Conservation (phyloP, 1,140 invertebrate species). For the Penaeus japonicus region DNA sequence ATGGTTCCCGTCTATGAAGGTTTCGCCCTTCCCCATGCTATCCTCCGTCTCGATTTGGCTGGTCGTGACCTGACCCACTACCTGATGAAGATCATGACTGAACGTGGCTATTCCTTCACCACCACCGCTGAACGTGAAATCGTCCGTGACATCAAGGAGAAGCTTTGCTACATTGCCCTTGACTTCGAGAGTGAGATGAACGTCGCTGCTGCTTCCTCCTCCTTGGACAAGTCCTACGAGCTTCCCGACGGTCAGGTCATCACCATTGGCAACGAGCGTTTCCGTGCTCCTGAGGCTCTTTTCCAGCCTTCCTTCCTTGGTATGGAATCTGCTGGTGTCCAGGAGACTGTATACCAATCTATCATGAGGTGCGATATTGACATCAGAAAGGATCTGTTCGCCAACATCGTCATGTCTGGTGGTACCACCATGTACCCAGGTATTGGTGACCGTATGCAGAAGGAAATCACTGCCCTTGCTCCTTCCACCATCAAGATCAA, state of each 20-base stretch:
- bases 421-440: slow-evolving; percentile 74
- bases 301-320: slow-evolving; percentile 57
- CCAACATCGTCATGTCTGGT: slow-evolving; percentile 74
- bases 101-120: slow-evolving; percentile 65
- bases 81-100: slow-evolving; percentile 69
- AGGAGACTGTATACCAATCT: slow-evolving; percentile 73
- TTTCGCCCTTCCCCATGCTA: slow-evolving; percentile 69
- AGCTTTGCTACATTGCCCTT: slow-evolving; percentile 88
- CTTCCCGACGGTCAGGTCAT: slow-evolving; percentile 86
- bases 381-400: slow-evolving; percentile 81
- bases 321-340: neutral
- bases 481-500: slow-evolving; percentile 72
- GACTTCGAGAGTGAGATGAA: slow-evolving; percentile 95
- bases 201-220: slow-evolving; percentile 80
- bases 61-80: slow-evolving; percentile 65
- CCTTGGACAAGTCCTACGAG: slow-evolving; percentile 92
- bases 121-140: slow-evolving; percentile 86
- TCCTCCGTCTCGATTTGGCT: slow-evolving; percentile 68
- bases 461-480: slow-evolving; percentile 70
- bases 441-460: slow-evolving; percentile 71
- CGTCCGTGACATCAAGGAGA: slow-evolving; percentile 92
- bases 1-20: neutral
- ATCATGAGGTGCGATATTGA: slow-evolving; percentile 77
- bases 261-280: slow-evolving; percentile 72
- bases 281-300: slow-evolving; percentile 70